Evolutionary conservation across 2,113 vertebrate species (phyloP), one percentile per base, ranked within the genome.

Genomic region (Fulica atra): DNA sequence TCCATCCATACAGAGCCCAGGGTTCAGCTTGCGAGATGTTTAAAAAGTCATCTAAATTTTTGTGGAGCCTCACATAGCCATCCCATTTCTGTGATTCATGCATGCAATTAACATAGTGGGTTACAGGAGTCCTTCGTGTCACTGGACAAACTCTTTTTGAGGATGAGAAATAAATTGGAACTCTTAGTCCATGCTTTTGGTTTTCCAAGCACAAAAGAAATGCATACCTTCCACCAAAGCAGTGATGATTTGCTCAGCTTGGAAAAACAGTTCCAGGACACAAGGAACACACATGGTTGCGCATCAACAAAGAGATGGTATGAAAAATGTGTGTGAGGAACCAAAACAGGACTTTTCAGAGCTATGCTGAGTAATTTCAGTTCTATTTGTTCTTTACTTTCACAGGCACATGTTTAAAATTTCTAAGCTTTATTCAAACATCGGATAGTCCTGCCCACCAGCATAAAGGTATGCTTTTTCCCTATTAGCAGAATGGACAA

Each of bases 331-430:
- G 25, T 36, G 48, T 23, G 73, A 94, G 69, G 63, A 95, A 93
- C 36, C 57, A 70, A 74, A 93, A 70, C 16, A 28, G 2, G 16
- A 63, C 64, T 94, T 92, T 93, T 50, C 21, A 71, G 87, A 81
- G 54, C 53, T 70, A 36, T 79, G 57, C 71, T 66, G 74, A 90
- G 82, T 93, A 68, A 74, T 68, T 85, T 44, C 25, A 66, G 56
- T 81, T 76, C 76, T 93, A 78, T 94, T 90, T 88, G 71, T 89
- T 87, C 59, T 81, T 84, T 63, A 65, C 28, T 92, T 94, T 95
- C 88, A 94, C 71, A 84, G 87, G 81, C 76, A 81, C 84, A 86
- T 69, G 61, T 72, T 94, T 64, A 79, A 86, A 81, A 95, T 88
- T 57, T 59, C 80, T 81, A 70, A 89, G 81, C 38, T 74, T 69